phyloP scores from a whole-genome alignment of 2,113 vertebrate genomes.

The human (Homo sapiens) region DNA sequence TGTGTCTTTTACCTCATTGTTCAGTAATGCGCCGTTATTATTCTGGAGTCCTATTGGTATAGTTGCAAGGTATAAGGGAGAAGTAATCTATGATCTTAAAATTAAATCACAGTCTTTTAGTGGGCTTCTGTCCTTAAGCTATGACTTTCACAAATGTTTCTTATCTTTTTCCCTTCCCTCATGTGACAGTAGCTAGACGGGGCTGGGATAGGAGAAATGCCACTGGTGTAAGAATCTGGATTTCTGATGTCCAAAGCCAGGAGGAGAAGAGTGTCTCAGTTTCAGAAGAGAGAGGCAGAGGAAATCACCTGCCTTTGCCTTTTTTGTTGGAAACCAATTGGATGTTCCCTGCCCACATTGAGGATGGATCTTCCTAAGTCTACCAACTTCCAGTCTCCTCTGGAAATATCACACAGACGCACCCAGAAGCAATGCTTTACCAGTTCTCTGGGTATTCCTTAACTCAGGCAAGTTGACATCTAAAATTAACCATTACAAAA shows the following conservation, averaged over 20 bases:
- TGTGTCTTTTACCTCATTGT: neutral
- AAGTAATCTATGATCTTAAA: neutral
- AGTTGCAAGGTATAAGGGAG: neutral
- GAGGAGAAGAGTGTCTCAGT: neutral
- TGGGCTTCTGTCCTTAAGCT: neutral
- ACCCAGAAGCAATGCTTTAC: neutral
- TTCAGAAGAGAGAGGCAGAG: neutral
- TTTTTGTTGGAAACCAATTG: neutral
- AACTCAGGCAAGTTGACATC: neutral
- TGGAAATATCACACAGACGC: neutral
- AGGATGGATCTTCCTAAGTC: neutral
- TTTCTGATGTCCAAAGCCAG: neutral
- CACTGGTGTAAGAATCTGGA: neutral
- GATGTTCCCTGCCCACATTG: neutral
- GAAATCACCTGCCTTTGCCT: neutral
- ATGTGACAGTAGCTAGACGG: neutral
- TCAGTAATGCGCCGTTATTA: neutral
- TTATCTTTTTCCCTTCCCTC: neutral
- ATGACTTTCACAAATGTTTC: neutral
- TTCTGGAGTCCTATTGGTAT: neutral
- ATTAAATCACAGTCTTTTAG: neutral
- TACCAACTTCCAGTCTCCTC: neutral
- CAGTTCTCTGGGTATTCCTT: neutral
- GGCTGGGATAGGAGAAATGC: neutral
- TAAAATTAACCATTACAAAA: neutral